A percentile compares a stretch with the other conserved stretches of the same genome.
phyloP scores from a whole-genome alignment of 2,888 invertebrate genomes.

The Anoplius nigerrimus region DNA sequence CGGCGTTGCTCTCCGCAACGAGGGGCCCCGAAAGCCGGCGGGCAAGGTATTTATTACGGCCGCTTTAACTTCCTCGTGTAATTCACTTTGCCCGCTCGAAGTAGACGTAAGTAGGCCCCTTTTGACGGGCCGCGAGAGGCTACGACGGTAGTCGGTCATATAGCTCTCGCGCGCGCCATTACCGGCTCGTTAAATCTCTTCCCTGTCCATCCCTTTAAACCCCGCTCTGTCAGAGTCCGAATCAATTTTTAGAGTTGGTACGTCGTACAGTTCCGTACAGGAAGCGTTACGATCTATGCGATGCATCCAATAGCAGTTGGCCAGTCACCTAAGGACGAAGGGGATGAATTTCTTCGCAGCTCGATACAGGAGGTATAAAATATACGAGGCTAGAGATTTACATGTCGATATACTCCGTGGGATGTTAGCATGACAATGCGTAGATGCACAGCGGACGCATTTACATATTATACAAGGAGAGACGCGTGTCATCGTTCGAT shows the following conservation, averaged over 20 bases:
- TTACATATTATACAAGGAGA: no score
- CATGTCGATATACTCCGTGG: slow-evolving; percentile 14
- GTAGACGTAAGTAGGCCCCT: not conserved
- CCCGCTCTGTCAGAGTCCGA: not conserved
- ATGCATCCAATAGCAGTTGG: no score
- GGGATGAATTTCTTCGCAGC: not conserved
- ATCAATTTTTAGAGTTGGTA: no score
- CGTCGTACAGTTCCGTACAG: no score
- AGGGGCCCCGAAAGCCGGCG: not conserved
- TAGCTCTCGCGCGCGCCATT: slow-evolving; percentile 17
- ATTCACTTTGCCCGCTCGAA: slow-evolving; percentile 8
- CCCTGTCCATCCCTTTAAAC: slow-evolving; percentile 13
- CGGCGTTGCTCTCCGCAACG: not conserved
- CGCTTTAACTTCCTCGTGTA: not conserved
- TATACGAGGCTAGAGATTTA: slow-evolving; percentile 11
- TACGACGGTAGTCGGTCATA: slow-evolving; percentile 30
- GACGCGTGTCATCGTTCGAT: no score
- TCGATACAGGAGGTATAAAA: not conserved
- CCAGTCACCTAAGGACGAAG: no score
- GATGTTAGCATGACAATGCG: no score
- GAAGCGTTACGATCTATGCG: no score
- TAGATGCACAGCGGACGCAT: no score
- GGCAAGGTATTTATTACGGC: slow-evolving; percentile 5
- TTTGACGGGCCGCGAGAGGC: not conserved
- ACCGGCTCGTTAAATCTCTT: slow-evolving; percentile 25